A percentile compares a stretch with the other conserved stretches of the same genome.
These are phyloP conservation scores for Miltochrista miniata DNA, from an alignment of 2,888 invertebrate species.

Conservation along the genomic window DNA sequence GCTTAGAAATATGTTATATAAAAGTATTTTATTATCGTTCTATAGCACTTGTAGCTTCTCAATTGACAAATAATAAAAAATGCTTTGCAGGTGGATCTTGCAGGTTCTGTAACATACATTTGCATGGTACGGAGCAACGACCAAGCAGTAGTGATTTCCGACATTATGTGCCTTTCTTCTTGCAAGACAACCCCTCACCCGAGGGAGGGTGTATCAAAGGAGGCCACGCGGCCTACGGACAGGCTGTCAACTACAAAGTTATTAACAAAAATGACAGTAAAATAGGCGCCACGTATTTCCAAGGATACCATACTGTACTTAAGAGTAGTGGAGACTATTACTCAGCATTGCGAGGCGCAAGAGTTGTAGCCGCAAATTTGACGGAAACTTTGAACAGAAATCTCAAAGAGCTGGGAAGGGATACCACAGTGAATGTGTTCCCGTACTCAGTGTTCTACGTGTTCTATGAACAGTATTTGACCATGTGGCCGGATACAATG, in stretches of 20 bases:
- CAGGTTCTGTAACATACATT: conserved; percentile 76
- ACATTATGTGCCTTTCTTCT: conserved; percentile 90
- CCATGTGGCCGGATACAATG: conserved; percentile 96
- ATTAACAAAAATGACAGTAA: conserved; percentile 48
- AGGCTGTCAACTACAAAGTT: conserved; percentile 86
- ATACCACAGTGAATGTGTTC: conserved; percentile 86
- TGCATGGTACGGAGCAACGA: conserved; percentile 78
- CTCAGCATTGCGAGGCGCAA: conserved; percentile 92
- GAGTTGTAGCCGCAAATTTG: conserved; percentile 91
- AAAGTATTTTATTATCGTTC: not conserved
- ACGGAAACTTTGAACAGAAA: conserved; percentile 85
- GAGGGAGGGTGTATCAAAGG: conserved; percentile 89
- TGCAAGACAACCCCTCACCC: conserved; percentile 89
- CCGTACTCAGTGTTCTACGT: conserved; percentile 98
- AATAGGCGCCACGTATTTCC: conserved; percentile 92
- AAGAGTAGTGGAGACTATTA: conserved; percentile 96
- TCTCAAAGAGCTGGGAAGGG: conserved; percentile 72
- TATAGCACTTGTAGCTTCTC: too few relatives aligned
- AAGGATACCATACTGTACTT: conserved; percentile 93
- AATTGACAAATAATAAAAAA: too few relatives aligned
- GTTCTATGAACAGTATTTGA: conserved; percentile 99
- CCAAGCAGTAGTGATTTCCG: conserved; percentile 86
- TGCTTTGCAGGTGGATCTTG: conserved; percentile 49
- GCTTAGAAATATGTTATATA: too few relatives aligned
- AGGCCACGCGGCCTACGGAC: conserved; percentile 93